Evolutionary conservation across 2,797 vertebrate genomes (phyloP).

Genomic region (Diplodus sargus): DNA sequence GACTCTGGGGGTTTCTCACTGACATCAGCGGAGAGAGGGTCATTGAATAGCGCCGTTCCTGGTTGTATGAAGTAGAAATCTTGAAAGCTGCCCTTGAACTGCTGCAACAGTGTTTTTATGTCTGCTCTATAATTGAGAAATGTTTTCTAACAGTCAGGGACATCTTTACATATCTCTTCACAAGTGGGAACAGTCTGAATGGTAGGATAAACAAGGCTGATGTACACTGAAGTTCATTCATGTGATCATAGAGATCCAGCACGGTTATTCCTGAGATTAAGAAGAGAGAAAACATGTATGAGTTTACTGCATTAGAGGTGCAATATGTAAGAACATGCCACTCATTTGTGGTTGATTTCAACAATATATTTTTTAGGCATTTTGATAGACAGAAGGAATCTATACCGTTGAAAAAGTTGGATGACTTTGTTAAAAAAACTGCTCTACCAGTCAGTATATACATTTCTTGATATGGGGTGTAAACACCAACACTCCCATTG

Average conservation of each 20-base stretch:
- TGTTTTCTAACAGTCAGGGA: neutral
- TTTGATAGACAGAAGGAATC: no score
- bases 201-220: neutral
- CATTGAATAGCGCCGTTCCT: neutral
- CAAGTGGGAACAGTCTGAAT: neutral
- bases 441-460: no score
- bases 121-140: neutral
- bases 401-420: no score
- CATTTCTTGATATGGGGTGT: no score
- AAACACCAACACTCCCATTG: no score
- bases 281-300: neutral
- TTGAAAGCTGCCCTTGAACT: neutral
- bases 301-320: no score
- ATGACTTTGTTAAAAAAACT: no score
- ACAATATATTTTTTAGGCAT: no score
- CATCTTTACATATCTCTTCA: neutral
- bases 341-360: no score
- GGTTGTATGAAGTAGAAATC: neutral
- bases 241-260: neutral
- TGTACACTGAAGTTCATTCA: neutral
- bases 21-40: neutral
- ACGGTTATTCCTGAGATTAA: neutral
- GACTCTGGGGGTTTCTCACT: constrained; percentile 1
- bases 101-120: neutral
- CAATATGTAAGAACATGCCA: no score